Evolutionary conservation across 2,797 vertebrate genomes (phyloP), one percentile per base, ranked within the genome.

Genomic region (Myioborus miniatus): DNA sequence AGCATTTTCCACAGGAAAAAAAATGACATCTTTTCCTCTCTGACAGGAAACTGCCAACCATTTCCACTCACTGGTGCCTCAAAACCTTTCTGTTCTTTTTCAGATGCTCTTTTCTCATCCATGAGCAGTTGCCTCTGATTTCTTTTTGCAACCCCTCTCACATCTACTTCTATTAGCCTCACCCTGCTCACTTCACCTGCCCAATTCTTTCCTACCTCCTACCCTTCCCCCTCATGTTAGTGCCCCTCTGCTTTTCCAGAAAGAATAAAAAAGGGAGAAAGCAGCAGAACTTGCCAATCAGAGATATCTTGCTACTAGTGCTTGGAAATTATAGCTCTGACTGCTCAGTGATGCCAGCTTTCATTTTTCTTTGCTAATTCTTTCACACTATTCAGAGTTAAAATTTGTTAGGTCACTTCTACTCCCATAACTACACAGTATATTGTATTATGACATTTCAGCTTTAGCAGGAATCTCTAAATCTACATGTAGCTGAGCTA

Each of bases 1-100:
- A 8, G 37, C 24, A 91, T 90, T 90, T 95, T 94, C 70, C 2
- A 7, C 21, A 32, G 74, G 15, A 82, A 94, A 82, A 92, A 92
- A 64, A 88, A 76, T 72, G 27, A 86, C 55, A 72, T 72, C 5
- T 47, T 90, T 94, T 90, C 71, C 63, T 67, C 30, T 32, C 67
- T 53, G 64, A 67, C 80, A 60, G 71, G 67, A 87, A 93, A 76
- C 34, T 76, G 63, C n/a, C 74, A 82, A 82, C 62, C 44, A 32
- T 78, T 94, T 77, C 63, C 41, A 41, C 32, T 94, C 2, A 1
- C 14, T 83, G n/a, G 6, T 81, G 72, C 52, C 55, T 88, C 47
- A 78, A 43, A 92, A 83, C 29, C 74, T 94, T 68, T 56, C 30
- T 16, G 12, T 63, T 85, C n/a, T 83, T 95, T 94, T 62, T 39